Percentiles rank a stretch among this genome's conserved stretches.
Evolutionary conservation across 1,140 invertebrate species (phyloP).

Genomic region (Drosophila quadrilineata): DNA sequence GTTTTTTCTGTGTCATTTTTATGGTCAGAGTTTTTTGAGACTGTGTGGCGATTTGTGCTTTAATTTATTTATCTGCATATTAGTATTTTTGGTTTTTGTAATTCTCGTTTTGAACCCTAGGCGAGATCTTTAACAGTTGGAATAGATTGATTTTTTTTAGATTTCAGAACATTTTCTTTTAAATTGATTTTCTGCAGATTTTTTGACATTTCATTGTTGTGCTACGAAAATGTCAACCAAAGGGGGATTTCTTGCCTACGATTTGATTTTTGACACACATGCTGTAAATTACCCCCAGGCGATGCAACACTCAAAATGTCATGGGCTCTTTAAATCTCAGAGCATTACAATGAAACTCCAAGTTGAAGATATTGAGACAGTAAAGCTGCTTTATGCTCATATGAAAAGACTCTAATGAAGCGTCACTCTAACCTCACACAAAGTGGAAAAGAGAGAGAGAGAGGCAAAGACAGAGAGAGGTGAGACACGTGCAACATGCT

Average conservation of each 20-base stretch:
- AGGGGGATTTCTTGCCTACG: neutral
- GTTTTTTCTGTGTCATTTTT: constrained; percentile 19
- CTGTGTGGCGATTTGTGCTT: constrained; percentile 34
- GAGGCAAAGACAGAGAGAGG: neutral
- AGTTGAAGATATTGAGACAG: too few species aligned
- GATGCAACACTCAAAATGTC: constrained; percentile 17
- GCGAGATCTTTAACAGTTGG: constrained; percentile 2
- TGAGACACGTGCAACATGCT: constrained; percentile 19
- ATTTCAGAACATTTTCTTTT: neutral
- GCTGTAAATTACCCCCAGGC: neutral
- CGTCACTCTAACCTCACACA: too few species aligned
- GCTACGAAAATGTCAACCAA: constrained; percentile 10
- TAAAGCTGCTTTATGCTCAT: too few species aligned
- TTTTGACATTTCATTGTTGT: constrained; percentile 22
- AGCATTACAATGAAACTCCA: too few species aligned
- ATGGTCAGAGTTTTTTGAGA: constrained; percentile 37
- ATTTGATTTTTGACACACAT: neutral
- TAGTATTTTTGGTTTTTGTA: neutral
- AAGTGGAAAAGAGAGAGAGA: neutral
- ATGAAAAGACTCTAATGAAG: too few species aligned
- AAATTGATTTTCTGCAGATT: neutral
- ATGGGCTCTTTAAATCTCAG: neutral
- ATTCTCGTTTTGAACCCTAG: neutral
- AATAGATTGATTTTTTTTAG: too few species aligned
- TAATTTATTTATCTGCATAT: constrained; percentile 32